These are phyloP conservation scores for Graptemys geographica DNA, from an alignment of 2,797 vertebrate species.

Conservation along the genomic window DNA sequence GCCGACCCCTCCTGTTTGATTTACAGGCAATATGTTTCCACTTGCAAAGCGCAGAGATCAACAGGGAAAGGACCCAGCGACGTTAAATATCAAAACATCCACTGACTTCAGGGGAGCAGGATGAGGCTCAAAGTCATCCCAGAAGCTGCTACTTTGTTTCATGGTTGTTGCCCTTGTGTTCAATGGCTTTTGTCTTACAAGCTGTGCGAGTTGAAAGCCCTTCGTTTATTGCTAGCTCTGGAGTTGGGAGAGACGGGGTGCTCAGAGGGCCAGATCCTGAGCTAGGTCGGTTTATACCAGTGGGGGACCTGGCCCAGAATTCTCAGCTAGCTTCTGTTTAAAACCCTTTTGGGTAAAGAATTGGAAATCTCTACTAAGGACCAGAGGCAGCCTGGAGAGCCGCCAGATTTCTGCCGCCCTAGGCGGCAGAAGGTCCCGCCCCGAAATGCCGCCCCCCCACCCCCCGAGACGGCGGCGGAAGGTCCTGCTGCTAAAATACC, in stretches of 20 bases:
- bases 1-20: neutral
- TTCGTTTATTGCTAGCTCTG: neutral
- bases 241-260: too few relatives aligned
- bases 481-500: too few relatives aligned
- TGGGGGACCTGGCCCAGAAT: neutral
- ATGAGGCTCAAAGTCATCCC: fast-evolving
- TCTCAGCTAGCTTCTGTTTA: too few relatives aligned
- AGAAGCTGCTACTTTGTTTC: neutral
- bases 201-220: neutral
- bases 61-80: neutral
- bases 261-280: neutral
- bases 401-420: too few relatives aligned
- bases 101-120: neutral
- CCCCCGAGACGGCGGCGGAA: too few relatives aligned
- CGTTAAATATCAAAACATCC: neutral
- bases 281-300: neutral
- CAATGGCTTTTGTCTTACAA: neutral
- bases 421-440: too few relatives aligned
- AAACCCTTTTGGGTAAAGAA: neutral
- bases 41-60: too few relatives aligned
- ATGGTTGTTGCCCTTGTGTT: neutral
- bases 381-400: neutral
- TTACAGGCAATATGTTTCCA: fast-evolving
- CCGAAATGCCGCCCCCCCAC: too few relatives aligned
- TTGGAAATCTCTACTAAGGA: neutral